Percentiles rank a stretch among this genome's conserved stretches.
Conservation (phyloP, 2,888 invertebrate genomes). For the Apodemia zela region DNA sequence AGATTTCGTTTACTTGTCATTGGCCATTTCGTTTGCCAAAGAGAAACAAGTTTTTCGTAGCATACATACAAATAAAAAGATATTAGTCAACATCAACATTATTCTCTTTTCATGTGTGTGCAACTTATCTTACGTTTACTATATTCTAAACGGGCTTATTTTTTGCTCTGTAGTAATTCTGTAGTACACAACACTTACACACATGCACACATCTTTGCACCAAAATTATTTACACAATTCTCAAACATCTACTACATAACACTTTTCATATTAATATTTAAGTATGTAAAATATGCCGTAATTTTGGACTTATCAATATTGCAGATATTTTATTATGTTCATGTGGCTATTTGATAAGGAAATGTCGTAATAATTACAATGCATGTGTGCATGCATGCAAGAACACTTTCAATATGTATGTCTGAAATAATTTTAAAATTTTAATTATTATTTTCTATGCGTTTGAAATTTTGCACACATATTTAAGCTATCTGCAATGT, state of each 20-base stretch:
- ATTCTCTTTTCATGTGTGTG: too few relatives aligned
- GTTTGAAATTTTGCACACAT: constrained; percentile 3
- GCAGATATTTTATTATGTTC: not conserved
- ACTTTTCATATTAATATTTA: not conserved
- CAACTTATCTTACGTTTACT: too few relatives aligned
- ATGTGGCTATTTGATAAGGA: constrained; percentile 2
- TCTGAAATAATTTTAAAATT: not conserved
- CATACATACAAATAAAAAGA: too few relatives aligned
- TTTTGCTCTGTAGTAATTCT: too few relatives aligned
- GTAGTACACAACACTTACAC: too few relatives aligned
- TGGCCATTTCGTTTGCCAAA: too few relatives aligned
- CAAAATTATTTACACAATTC: not conserved
- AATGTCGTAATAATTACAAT: not conserved
- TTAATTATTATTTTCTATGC: not conserved
- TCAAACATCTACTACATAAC: too few relatives aligned
- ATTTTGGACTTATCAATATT: not conserved
- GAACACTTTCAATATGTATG: not conserved
- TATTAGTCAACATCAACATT: too few relatives aligned
- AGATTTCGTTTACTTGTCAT: too few relatives aligned
- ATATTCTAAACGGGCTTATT: too few relatives aligned
- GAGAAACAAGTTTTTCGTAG: too few relatives aligned
- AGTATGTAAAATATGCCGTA: not conserved
- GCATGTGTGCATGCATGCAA: constrained; percentile 14
- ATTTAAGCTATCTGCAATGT: not conserved
- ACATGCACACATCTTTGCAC: not conserved